A percentile compares a stretch with the other conserved stretches of the same genome.
These are phyloP conservation scores for Cheilosia pagana DNA, from an alignment of 2,888 invertebrate genomes.

Conservation along the genomic window DNA sequence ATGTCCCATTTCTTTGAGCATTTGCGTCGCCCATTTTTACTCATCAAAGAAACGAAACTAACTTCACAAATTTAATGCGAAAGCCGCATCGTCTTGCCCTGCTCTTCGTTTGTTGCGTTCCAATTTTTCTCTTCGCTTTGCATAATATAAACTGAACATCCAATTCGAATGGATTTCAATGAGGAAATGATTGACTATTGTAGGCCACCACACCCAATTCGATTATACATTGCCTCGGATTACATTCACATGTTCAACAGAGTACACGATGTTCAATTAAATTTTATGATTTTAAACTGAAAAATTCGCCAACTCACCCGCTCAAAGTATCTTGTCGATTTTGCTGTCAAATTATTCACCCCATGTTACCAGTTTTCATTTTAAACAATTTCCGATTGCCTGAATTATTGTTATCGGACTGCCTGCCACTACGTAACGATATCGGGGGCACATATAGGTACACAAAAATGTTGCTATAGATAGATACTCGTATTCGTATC, in stretches of 20 bases:
- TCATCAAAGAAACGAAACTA: no score
- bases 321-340: slow-evolving; percentile 48
- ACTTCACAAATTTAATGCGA: no score
- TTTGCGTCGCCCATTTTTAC: no score
- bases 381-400: slow-evolving; percentile 43
- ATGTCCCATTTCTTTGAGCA: no score
- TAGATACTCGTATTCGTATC: slow-evolving; percentile 16
- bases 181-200: slow-evolving; percentile 72
- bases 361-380: not conserved
- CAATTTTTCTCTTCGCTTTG: slow-evolving; percentile 45
- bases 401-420: slow-evolving; percentile 53
- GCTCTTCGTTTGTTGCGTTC: not conserved
- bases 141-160: slow-evolving; percentile 20
- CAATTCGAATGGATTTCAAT: slow-evolving; percentile 25
- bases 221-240: slow-evolving; percentile 22
- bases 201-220: slow-evolving; percentile 68
- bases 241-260: slow-evolving; percentile 36
- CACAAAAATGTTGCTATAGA: slow-evolving; percentile 48
- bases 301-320: slow-evolving; percentile 56
- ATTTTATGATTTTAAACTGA: slow-evolving; percentile 47
- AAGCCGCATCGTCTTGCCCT: not conserved
- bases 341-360: slow-evolving; percentile 51
- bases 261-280: slow-evolving; percentile 47
- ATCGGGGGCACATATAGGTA: slow-evolving; percentile 25
- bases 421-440: slow-evolving; percentile 20